phyloP scores from a whole-genome alignment of 2,888 invertebrate genomes.

The Rotaria macrura region DNA sequence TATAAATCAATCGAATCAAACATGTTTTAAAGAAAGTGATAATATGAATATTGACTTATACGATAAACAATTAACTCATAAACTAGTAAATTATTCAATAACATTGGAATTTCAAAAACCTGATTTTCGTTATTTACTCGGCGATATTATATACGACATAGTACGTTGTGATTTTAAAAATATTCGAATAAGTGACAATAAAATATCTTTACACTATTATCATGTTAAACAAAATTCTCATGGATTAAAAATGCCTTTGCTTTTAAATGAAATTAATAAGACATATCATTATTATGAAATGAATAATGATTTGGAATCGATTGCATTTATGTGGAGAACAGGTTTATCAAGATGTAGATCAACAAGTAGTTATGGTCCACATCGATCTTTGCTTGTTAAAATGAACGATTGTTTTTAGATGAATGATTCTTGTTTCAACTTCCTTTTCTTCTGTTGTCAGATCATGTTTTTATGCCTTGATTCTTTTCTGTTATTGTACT shows the following conservation, averaged over 20 bases:
- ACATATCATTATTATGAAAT: background rate
- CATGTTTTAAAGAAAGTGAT: background rate
- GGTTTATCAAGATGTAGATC: background rate
- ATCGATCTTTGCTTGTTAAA: background rate
- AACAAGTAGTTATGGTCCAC: slow-evolving; percentile 6
- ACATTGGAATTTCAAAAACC: background rate
- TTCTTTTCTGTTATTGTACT: background rate
- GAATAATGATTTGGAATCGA: background rate
- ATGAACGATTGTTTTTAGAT: background rate
- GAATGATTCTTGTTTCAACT: too few species aligned
- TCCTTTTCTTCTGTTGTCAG: background rate
- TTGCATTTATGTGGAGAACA: background rate
- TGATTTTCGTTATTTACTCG: background rate
- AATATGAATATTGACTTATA: background rate
- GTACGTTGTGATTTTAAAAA: background rate
- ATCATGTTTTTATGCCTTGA: background rate
- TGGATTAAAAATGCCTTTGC: background rate
- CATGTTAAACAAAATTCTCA: background rate
- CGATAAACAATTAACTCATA: background rate
- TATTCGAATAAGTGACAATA: background rate
- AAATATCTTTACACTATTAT: background rate
- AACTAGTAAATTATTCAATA: background rate
- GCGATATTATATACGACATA: background rate
- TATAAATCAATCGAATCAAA: background rate
- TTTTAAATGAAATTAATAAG: background rate